Conservation (phyloP, 2,888 invertebrate species). For the Harpalus rubripes region DNA sequence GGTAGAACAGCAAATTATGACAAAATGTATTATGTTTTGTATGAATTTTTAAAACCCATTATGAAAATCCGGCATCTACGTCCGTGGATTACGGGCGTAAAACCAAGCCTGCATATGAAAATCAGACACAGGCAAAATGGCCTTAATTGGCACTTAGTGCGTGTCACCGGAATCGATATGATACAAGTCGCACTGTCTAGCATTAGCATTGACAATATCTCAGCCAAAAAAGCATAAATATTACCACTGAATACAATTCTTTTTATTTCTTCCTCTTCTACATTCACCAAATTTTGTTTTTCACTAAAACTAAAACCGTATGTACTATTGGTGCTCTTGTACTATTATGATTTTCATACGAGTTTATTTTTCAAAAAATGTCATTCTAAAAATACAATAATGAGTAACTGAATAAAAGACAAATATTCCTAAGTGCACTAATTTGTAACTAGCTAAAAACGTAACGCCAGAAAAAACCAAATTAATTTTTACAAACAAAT, state of each 20-base stretch:
- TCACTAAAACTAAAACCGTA: neutral
- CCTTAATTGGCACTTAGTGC: slow-evolving; percentile 74
- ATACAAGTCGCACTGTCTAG: slow-evolving; percentile 45
- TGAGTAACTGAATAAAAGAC: too few species aligned
- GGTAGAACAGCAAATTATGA: too few species aligned
- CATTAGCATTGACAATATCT: slow-evolving; percentile 49
- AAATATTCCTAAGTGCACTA: too few species aligned
- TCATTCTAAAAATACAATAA: too few species aligned
- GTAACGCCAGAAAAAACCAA: too few species aligned
- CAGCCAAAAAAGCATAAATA: slow-evolving; percentile 41
- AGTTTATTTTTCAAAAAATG: too few species aligned
- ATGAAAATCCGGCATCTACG: neutral
- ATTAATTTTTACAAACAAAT: too few species aligned
- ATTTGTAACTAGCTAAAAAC: too few species aligned
- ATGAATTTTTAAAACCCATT: neutral
- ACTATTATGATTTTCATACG: too few species aligned
- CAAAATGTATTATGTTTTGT: too few species aligned
- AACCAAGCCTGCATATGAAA: slow-evolving; percentile 33
- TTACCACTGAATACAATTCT: slow-evolving; percentile 10
- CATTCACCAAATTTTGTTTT: neutral
- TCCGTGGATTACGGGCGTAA: neutral
- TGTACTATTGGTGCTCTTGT: neutral
- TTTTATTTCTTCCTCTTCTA: neutral
- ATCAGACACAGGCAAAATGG: slow-evolving; percentile 69
- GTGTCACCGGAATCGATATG: slow-evolving; percentile 63